These are phyloP conservation scores for Patagioenas fasciata DNA, from an alignment of 2,113 vertebrate species.

Conservation along the genomic window DNA sequence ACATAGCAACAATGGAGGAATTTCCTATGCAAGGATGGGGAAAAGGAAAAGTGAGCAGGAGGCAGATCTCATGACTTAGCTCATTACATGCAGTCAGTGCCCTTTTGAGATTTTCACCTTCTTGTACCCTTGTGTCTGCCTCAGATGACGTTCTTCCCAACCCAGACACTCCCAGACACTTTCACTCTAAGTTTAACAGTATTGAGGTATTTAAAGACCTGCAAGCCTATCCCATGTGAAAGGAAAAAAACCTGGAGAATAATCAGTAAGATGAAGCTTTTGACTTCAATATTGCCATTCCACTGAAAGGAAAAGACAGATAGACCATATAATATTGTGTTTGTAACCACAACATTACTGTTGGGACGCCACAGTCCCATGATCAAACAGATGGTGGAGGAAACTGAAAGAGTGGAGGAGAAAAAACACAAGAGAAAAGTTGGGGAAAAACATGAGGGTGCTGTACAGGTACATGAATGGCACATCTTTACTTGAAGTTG, in stretches of 20 bases:
- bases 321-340: too few species aligned
- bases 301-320: background rate
- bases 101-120: background rate
- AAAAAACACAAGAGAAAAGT: background rate
- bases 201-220: background rate
- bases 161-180: background rate
- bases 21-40: background rate
- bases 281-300: background rate
- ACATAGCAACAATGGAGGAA: background rate
- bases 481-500: background rate
- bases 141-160: background rate
- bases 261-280: background rate
- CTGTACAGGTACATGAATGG: too few species aligned
- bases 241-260: background rate
- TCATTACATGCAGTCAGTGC: accelerated
- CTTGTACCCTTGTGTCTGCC: background rate
- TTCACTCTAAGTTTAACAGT: background rate
- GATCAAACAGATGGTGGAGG: background rate
- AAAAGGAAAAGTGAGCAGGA: background rate
- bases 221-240: background rate
- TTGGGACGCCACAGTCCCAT: background rate
- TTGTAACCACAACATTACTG: background rate
- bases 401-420: background rate
- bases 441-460: background rate
- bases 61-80: background rate